phyloP scores from a whole-genome alignment of 2,113 vertebrate species.

The Typhlomys cinereus region DNA sequence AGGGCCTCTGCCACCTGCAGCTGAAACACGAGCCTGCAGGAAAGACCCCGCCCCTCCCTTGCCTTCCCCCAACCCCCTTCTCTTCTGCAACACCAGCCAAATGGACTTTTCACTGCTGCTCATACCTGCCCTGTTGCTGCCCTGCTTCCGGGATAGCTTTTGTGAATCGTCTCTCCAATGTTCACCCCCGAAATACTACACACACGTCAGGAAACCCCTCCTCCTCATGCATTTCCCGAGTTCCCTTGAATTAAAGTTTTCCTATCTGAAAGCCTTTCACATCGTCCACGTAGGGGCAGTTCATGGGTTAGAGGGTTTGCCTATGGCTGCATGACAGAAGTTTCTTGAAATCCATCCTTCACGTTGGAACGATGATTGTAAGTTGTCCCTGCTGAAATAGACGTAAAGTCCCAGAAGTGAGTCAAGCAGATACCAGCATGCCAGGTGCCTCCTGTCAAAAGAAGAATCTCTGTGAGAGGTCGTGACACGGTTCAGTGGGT shows the following conservation, averaged over 20 bases:
- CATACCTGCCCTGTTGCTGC: rapidly evolving
- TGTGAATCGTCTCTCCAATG: not conserved
- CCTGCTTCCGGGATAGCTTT: not conserved
- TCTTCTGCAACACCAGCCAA: too few relatives aligned
- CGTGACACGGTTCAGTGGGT: too few relatives aligned
- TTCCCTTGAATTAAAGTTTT: not conserved
- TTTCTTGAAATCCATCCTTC: not conserved
- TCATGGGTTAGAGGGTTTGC: not conserved
- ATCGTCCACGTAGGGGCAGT: not conserved
- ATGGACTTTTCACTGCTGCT: not conserved
- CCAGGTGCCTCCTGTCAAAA: not conserved
- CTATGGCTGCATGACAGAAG: not conserved
- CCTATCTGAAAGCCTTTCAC: not conserved
- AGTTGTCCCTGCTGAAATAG: not conserved
- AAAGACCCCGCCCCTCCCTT: not conserved
- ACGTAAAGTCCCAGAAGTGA: not conserved
- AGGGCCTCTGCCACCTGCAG: too few relatives aligned
- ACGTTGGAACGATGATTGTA: not conserved
- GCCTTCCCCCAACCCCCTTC: rapidly evolving
- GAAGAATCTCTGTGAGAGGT: not conserved
- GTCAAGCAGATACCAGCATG: not conserved
- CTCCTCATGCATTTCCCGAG: not conserved
- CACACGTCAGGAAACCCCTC: rapidly evolving
- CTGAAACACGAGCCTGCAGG: not conserved
- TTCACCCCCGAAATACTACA: not conserved